Percentiles rank a stretch among this genome's conserved stretches.
phyloP scores from a whole-genome alignment of 2,113 vertebrate genomes.

The Zosterops lateralis region DNA sequence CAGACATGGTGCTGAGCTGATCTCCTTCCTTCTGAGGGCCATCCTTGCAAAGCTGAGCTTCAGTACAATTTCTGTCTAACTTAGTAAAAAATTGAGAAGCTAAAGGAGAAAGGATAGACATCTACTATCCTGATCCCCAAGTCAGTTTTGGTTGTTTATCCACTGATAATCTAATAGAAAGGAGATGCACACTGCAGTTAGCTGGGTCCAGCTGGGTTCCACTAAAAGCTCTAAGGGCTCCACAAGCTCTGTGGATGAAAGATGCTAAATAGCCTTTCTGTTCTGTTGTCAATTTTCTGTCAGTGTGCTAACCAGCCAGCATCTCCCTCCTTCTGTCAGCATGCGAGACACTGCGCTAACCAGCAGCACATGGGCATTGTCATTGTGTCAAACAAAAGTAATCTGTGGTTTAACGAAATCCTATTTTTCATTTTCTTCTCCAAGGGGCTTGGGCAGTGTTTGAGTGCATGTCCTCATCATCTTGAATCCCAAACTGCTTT shows the following conservation, averaged over 20 bases:
- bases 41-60: background rate
- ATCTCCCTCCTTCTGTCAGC: background rate
- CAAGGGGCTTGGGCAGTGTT: background rate
- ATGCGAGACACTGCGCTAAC: background rate
- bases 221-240: background rate
- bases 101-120: background rate
- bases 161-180: background rate
- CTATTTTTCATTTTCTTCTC: background rate
- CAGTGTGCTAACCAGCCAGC: constrained; percentile 9
- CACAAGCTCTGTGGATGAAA: background rate
- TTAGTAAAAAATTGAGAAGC: background rate
- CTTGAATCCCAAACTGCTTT: background rate
- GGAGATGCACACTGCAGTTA: background rate
- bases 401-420: background rate
- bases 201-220: background rate
- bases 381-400: constrained; percentile 1
- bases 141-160: background rate
- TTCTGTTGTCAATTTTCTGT: constrained; percentile 19
- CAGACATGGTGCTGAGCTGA: background rate
- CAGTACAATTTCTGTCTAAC: background rate
- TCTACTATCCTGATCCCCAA: background rate
- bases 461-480: background rate
- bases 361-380: background rate
- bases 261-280: background rate
- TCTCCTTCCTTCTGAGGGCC: background rate